Evolutionary conservation across 1,140 invertebrate genomes (phyloP).

Genomic region (Lasioglossum baleicum): DNA sequence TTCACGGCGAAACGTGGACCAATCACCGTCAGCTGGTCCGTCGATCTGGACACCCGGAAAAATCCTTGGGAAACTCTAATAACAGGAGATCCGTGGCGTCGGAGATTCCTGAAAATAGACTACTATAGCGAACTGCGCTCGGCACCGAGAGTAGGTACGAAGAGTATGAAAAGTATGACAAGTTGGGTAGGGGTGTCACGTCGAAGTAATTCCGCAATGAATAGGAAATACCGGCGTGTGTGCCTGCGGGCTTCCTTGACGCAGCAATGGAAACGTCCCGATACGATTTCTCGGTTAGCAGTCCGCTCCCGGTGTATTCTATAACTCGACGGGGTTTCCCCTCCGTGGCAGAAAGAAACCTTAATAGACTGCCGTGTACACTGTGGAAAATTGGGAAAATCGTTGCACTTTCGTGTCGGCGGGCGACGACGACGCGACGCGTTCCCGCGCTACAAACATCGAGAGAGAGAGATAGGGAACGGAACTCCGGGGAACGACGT

Average conservation of each 20-base stretch:
- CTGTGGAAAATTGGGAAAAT: constrained; percentile 11
- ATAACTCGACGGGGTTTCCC: constrained; percentile 5
- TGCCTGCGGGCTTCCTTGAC: constrained; percentile 4
- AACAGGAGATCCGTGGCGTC: too few species aligned
- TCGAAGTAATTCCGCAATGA: constrained; percentile 9
- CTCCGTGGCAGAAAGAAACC: constrained; percentile 17
- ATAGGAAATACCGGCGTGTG: constrained; percentile 17
- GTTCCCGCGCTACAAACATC: neutral
- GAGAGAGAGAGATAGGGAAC: neutral
- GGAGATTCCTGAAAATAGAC: too few species aligned
- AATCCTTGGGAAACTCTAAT: too few species aligned
- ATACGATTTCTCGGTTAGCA: constrained; percentile 43
- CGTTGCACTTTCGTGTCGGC: neutral
- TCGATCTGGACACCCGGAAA: too few species aligned
- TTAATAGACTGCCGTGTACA: neutral
- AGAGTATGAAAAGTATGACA: neutral
- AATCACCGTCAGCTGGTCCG: too few species aligned
- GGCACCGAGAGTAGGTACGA: neutral
- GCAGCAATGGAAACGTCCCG: neutral
- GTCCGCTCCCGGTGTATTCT: constrained; percentile 11
- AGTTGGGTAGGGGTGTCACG: neutral
- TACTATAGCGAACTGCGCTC: too few species aligned
- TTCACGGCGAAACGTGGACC: too few species aligned
- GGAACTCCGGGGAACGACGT: neutral
- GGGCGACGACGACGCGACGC: too few species aligned